Conservation (phyloP, 2,797 vertebrate genomes). For the Danio tinwini region DNA sequence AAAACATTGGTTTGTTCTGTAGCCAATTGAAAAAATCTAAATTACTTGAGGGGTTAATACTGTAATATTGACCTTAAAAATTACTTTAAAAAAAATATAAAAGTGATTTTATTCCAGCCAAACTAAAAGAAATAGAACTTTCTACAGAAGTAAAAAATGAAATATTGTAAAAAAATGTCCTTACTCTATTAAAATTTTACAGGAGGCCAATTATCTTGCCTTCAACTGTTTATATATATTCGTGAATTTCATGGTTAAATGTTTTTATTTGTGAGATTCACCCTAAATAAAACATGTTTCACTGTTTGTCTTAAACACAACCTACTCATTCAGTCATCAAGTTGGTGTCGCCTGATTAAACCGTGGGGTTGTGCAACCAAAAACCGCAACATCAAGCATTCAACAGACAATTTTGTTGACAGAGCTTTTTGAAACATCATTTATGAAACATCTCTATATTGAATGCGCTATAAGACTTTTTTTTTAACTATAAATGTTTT, state of each 20-base stretch:
- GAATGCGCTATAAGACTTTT: constrained; percentile 63
- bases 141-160: too few relatives aligned
- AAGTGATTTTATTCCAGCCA: too few relatives aligned
- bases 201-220: too few relatives aligned
- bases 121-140: too few relatives aligned
- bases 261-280: constrained; percentile 32
- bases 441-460: constrained; percentile 58
- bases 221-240: too few relatives aligned
- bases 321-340: constrained; percentile 11
- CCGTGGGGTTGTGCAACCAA: constrained; percentile 14
- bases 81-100: too few relatives aligned
- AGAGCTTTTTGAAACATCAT: constrained; percentile 42
- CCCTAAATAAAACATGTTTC: constrained; percentile 5
- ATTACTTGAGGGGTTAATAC: too few relatives aligned
- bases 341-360: constrained; percentile 33
- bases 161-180: too few relatives aligned
- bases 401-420: constrained; percentile 42
- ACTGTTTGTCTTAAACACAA: constrained; percentile 3
- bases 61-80: too few relatives aligned
- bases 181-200: too few relatives aligned
- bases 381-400: constrained; percentile 39
- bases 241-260: not conserved
- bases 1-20: too few relatives aligned
- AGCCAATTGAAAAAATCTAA: too few relatives aligned
- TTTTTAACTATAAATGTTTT: constrained; percentile 62